Percentiles rank a stretch among this genome's conserved stretches.
phyloP scores from a whole-genome alignment of 2,113 vertebrate species.

The Pleuronectes platessa region DNA sequence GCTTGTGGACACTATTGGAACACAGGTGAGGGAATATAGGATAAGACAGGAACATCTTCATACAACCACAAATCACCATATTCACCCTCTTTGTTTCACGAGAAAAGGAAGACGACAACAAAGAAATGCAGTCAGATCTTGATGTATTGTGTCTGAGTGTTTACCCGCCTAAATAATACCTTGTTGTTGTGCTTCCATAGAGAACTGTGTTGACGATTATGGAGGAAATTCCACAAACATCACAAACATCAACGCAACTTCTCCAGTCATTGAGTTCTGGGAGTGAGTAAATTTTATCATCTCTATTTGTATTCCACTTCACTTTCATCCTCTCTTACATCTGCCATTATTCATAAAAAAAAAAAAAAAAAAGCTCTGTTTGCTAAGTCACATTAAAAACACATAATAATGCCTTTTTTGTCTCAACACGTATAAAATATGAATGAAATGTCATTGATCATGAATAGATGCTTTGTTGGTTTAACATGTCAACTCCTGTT shows the following conservation, averaged over 20 bases:
- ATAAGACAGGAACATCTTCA: too few species aligned
- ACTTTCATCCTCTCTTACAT: background rate
- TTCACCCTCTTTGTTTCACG: background rate
- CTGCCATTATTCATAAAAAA: background rate
- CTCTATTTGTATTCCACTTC: background rate
- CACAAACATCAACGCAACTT: slow-evolving; percentile 91
- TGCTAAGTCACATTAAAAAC: slow-evolving; percentile 5
- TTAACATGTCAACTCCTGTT: background rate
- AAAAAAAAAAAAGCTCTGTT: background rate
- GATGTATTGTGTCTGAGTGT: background rate
- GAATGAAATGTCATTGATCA: slow-evolving; percentile 12
- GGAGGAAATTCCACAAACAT: slow-evolving; percentile 93
- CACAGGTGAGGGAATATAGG: slow-evolving; percentile 85
- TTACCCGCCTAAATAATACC: background rate
- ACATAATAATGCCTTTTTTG: background rate
- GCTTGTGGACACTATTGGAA: slow-evolving; percentile 97
- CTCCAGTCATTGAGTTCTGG: slow-evolving; percentile 99
- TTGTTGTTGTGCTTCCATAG: slow-evolving; percentile 73
- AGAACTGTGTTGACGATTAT: slow-evolving; percentile 94
- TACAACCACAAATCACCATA: background rate
- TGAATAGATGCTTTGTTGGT: background rate
- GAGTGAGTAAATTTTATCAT: slow-evolving; percentile 89
- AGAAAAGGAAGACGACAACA: background rate
- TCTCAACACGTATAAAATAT: slow-evolving; percentile 16
- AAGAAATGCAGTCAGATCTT: background rate